Evolutionary conservation across 2,113 vertebrate species (phyloP).

Genomic region (Lepisosteus osseus): DNA sequence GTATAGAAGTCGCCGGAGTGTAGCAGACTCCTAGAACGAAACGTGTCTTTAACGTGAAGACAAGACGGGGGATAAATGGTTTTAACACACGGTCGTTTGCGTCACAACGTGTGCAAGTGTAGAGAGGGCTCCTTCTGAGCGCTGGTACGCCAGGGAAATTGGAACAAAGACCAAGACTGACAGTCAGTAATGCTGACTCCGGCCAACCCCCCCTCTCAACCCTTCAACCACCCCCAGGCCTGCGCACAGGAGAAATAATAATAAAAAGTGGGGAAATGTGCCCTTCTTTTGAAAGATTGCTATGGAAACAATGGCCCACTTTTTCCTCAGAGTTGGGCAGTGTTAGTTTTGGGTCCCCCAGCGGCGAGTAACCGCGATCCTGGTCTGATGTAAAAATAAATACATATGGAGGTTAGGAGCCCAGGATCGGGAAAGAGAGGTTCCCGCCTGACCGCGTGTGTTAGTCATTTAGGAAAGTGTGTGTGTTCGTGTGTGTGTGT

Average conservation of each 20-base stretch:
- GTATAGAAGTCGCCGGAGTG: too few species aligned
- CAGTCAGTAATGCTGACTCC: neutral
- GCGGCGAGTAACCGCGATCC: constrained; percentile 28
- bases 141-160: too few species aligned
- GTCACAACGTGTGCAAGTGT: too few species aligned
- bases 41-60: too few species aligned
- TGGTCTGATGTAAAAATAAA: constrained; percentile 50
- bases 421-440: constrained; percentile 5
- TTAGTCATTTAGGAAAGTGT: constrained; percentile 29
- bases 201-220: neutral
- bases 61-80: too few species aligned
- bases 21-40: too few species aligned
- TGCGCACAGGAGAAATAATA: constrained; percentile 21
- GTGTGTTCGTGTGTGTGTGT: neutral
- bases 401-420: constrained; percentile 28
- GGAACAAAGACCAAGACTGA: too few species aligned
- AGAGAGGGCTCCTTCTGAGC: too few species aligned
- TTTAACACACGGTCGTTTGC: too few species aligned
- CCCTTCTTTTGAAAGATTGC: constrained; percentile 6
- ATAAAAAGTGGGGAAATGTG: constrained; percentile 39
- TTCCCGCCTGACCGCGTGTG: constrained; percentile 14
- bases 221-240: neutral
- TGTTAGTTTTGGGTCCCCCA: constrained; percentile 55
- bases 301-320: constrained; percentile 22
- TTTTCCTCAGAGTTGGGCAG: constrained; percentile 18